phyloP scores from a whole-genome alignment of 2,113 vertebrate species.

The Prunella fulvescens region DNA sequence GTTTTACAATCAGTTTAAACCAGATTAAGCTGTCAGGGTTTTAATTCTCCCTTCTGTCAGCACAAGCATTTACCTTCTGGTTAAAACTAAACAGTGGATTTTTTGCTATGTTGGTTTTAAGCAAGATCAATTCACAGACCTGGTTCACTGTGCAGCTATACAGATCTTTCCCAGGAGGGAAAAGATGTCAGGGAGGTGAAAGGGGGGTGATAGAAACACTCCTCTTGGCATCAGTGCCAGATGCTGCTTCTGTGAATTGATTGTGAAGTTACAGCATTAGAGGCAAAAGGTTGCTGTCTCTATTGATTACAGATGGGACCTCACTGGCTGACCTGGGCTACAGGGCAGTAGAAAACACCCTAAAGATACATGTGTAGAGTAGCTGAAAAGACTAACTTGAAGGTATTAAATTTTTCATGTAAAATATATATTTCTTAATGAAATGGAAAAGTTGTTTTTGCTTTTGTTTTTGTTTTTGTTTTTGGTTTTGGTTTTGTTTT shows the following conservation, averaged over 20 bases:
- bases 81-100: not conserved
- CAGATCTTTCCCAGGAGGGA: not conserved
- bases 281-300: not conserved
- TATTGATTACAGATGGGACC: not conserved
- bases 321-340: not conserved
- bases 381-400: not conserved
- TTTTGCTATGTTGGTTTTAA: not conserved
- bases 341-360: not conserved
- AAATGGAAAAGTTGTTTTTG: not conserved
- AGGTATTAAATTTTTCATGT: not conserved
- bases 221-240: not conserved
- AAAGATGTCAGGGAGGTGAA: not conserved
- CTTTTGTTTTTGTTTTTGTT: not conserved
- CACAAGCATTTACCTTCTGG: not conserved
- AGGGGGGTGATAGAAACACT: not conserved
- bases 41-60: not conserved
- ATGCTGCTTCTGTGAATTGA: not conserved
- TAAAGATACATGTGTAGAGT: not conserved
- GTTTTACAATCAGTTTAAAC: not conserved
- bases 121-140: not conserved
- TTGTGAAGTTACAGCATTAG: not conserved
- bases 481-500: too few species aligned
- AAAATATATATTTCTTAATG: not conserved
- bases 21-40: not conserved
- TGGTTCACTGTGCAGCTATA: not conserved